A percentile compares a stretch with the other conserved stretches of the same genome.
phyloP scores from a whole-genome alignment of 2,113 vertebrate species.

The Brachyistius frenatus region DNA sequence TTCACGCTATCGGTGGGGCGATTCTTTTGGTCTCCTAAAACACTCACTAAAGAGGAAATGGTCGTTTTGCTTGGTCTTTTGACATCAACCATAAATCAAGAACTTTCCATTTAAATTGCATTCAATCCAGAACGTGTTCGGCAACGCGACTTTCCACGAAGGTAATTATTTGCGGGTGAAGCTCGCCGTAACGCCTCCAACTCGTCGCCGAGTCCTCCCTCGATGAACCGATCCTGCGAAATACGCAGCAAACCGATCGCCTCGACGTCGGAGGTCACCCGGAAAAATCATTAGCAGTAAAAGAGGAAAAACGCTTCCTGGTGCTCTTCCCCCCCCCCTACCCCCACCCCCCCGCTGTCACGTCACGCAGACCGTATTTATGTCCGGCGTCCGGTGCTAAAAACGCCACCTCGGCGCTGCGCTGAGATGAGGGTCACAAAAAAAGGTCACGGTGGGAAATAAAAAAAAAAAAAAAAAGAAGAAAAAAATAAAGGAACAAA shows the following conservation, averaged over 20 bases:
- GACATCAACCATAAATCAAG: too few relatives aligned
- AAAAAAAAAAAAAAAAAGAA: too few relatives aligned
- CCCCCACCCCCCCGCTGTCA: background rate
- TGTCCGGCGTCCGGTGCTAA: constrained; percentile 12
- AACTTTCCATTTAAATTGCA: too few relatives aligned
- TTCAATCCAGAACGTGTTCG: too few relatives aligned
- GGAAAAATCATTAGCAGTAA: constrained; percentile 41
- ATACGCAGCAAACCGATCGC: constrained; percentile 20
- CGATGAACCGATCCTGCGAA: constrained; percentile 6
- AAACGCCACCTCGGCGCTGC: constrained; percentile 5
- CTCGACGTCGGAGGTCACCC: constrained; percentile 34
- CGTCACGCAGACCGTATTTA: constrained; percentile 8
- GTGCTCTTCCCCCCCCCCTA: background rate
- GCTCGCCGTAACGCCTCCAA: too few relatives aligned
- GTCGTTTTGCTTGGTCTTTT: too few relatives aligned
- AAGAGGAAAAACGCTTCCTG: constrained; percentile 3
- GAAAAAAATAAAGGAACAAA: background rate
- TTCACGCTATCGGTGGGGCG: too few relatives aligned
- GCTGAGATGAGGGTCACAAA: background rate
- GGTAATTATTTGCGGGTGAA: too few relatives aligned
- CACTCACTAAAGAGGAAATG: too few relatives aligned
- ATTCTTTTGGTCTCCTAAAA: too few relatives aligned
- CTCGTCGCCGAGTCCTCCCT: background rate
- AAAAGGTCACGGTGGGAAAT: background rate
- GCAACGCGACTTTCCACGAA: too few relatives aligned